Conservation (phyloP, 2,888 invertebrate genomes). For the Dorcus hopei region DNA sequence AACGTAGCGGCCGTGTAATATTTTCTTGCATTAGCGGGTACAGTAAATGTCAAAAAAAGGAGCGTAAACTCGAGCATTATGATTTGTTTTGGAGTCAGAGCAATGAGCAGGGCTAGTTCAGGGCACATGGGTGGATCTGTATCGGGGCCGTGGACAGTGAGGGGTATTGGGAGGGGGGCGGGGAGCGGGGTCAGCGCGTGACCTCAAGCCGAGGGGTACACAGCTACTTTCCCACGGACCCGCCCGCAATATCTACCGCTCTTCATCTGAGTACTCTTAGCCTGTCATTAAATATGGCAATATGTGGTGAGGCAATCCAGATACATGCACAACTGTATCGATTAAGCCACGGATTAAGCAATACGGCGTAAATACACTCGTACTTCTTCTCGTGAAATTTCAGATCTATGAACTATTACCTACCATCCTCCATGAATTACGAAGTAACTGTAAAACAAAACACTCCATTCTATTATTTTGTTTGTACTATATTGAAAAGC, state of each 20-base stretch:
- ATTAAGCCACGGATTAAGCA: slow-evolving; percentile 36
- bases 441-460: no score
- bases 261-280: slow-evolving; percentile 48
- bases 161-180: slow-evolving; percentile 31
- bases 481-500: no score
- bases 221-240: slow-evolving; percentile 53
- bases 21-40: background rate
- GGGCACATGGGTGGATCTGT: slow-evolving; percentile 43
- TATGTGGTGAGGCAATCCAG: slow-evolving; percentile 46
- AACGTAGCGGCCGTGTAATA: background rate
- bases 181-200: slow-evolving; percentile 49
- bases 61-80: slow-evolving; percentile 4
- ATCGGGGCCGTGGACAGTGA: slow-evolving; percentile 39
- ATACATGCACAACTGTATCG: slow-evolving; percentile 45
- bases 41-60: background rate
- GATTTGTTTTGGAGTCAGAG: slow-evolving; percentile 8
- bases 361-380: slow-evolving; percentile 23
- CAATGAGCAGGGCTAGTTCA: slow-evolving; percentile 14
- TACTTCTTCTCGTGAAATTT: background rate
- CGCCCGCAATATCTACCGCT: slow-evolving; percentile 52
- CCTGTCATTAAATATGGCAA: slow-evolving; percentile 53
- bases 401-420: no score
- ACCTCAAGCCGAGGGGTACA: slow-evolving; percentile 53
- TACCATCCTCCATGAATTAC: no score
- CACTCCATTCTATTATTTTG: no score